Percentiles rank a stretch among this genome's conserved stretches.
Conservation (phyloP, 92 coral and sea anemone species). For the Porites evermanni region DNA sequence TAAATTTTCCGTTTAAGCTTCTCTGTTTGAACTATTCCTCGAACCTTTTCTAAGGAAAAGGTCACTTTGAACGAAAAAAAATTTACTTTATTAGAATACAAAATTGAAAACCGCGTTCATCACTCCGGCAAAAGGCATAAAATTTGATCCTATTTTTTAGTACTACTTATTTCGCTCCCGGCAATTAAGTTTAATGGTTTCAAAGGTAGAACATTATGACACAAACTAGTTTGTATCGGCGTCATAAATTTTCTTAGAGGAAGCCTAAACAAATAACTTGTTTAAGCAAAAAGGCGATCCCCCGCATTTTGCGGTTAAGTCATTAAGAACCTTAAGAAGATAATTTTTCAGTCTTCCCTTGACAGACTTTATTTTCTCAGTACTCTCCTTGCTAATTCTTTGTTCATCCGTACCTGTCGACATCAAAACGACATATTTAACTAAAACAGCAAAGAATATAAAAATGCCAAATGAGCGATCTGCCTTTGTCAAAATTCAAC, state of each 20-base stretch:
- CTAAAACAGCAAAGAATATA: conserved; percentile 3
- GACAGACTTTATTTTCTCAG: not conserved
- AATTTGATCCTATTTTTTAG: not conserved
- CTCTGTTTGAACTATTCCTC: not conserved
- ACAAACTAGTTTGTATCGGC: conserved; percentile 13
- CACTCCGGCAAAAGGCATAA: not conserved
- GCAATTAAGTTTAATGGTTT: conserved; percentile 26
- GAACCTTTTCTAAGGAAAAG: not conserved
- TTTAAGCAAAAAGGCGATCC: conserved; percentile 25
- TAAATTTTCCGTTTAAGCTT: not conserved
- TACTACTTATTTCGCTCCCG: conserved; percentile 13
- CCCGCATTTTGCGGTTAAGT: conserved; percentile 17
- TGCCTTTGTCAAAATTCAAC: conserved; percentile 6
- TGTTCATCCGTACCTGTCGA: not conserved
- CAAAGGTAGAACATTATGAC: conserved; percentile 23
- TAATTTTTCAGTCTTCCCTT: not conserved
- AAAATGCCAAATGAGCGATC: conserved; percentile 26
- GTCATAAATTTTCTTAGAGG: conserved; percentile 15
- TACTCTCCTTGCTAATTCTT: not conserved
- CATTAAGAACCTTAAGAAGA: conserved; percentile 9
- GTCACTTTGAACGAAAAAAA: not conserved
- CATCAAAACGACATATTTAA: conserved; percentile 3
- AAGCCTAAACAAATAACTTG: conserved; percentile 38
- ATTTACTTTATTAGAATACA: not conserved
- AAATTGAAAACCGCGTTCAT: not conserved